Base-by-base conservation (phyloP, 2,797 vertebrate species). In the Lagorchestes hirsutus region DNA sequence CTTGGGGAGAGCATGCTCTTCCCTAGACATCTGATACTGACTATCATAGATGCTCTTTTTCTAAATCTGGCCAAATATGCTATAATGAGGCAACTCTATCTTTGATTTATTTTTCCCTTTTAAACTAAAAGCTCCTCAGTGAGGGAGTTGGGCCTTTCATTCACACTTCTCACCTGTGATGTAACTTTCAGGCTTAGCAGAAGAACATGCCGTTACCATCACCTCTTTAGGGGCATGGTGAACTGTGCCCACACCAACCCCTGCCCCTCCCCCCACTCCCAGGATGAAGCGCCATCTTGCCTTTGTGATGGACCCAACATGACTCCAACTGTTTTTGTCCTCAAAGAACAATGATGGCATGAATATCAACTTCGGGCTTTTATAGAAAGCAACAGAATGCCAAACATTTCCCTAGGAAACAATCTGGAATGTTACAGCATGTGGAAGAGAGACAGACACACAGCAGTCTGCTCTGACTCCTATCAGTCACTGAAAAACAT, bases 401-500 rank as follows among this genome's bases (percentile, higher is more conserved):
- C 67, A 74, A 74, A 74, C n/a, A 74, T 74, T 74, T n/a, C 67
- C 67, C 67, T 74, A 74, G 67, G 67, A 74, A 74, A 74, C 67
- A 74, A 74, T 74, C 67, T 74, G 67, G n/a, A 74, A 74, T 74
- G 67, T 74, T 74, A 74, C 67, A 74, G 67, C 67, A 74, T 24
- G 67, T 40, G 67, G n/a, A 74, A 74, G 67, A 74, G 67, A 74
- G 67, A 40, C n/a, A 74, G 67, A 74, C 67, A 74, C n/a, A 74
- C n/a, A 74, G 67, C 67, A 74, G 67, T 74, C 67, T 74, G 67
- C n/a, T 74, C n/a, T 74, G 67, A 74, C 67, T 74, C 67, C n/a
- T 18, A 74, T 74, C 67, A 74, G 67, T 40, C 67, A 74, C n/a
- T 74, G 67, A 74, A 9, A 40, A 74, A 74, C n/a, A 2, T 74